These are phyloP conservation scores for Redunca redunca DNA, from an alignment of 2,113 vertebrate species.

Conservation along the genomic window DNA sequence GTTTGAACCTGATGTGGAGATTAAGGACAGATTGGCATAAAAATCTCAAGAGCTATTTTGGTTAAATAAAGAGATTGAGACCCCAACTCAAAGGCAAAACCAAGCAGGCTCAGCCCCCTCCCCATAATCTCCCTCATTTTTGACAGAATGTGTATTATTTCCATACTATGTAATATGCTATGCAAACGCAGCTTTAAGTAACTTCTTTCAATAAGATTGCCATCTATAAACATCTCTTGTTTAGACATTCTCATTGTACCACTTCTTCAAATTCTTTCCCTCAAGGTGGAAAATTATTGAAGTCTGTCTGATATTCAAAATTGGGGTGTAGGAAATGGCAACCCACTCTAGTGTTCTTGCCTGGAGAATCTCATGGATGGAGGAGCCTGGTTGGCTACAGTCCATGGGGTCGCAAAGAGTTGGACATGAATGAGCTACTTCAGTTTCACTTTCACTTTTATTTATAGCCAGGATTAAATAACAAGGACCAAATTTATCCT, in stretches of 20 bases:
- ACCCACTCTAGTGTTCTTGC: too few relatives aligned
- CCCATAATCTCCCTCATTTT: neutral
- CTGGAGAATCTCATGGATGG: too few relatives aligned
- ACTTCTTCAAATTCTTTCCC: neutral
- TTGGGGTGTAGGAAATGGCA: neutral
- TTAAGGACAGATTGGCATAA: neutral
- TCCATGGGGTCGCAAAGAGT: too few relatives aligned
- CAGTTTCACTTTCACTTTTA: neutral
- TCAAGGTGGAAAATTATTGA: neutral
- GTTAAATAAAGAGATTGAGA: neutral
- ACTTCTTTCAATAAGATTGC: neutral
- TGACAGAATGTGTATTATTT: neutral
- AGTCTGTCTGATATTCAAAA: neutral
- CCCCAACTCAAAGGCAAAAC: neutral
- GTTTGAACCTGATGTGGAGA: neutral
- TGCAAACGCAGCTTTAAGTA: neutral
- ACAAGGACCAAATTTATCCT: neutral
- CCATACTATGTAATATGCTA: neutral
- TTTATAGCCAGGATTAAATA: neutral
- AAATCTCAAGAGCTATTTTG: neutral
- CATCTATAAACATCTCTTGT: neutral
- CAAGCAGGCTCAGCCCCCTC: neutral
- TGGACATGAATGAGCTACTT: too few relatives aligned
- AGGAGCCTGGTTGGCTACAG: too few relatives aligned
- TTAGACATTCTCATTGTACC: neutral